Evolutionary conservation across 2,888 invertebrate genomes (phyloP).

Genomic region (Eulithis prunata): DNA sequence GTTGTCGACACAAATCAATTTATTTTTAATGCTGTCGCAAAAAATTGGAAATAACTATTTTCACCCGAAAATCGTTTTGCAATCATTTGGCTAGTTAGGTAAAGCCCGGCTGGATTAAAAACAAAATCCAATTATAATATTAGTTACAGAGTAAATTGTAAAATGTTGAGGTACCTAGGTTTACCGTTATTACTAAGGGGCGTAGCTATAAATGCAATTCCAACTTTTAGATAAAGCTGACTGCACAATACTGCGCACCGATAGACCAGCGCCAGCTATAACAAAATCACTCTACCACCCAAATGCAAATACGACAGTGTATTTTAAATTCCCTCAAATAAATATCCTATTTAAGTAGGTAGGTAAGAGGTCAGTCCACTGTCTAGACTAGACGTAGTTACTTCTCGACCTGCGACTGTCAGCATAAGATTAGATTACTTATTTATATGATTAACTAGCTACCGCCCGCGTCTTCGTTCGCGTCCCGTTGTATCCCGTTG

Average conservation of each 20-base stretch:
- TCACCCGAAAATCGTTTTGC: too few relatives aligned
- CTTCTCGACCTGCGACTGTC: slow-evolving; percentile 4
- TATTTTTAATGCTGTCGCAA: background rate
- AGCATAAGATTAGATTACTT: slow-evolving; percentile 3
- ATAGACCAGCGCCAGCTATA: too few relatives aligned
- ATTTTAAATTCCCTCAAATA: background rate
- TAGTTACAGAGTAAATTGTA: too few relatives aligned
- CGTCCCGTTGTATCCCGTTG: too few relatives aligned
- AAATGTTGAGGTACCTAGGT: too few relatives aligned
- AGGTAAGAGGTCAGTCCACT: slow-evolving; percentile 15
- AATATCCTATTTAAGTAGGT: slow-evolving; percentile 4
- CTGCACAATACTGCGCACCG: too few relatives aligned
- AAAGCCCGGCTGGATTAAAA: too few relatives aligned
- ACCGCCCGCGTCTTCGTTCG: too few relatives aligned
- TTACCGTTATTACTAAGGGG: too few relatives aligned
- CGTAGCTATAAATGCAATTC: too few relatives aligned
- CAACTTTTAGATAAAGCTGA: too few relatives aligned
- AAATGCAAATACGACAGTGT: slow-evolving; percentile 4
- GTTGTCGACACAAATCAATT: slow-evolving; percentile 9
- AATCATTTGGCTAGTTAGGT: background rate
- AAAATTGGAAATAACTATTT: background rate
- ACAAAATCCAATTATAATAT: too few relatives aligned
- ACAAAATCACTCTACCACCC: background rate
- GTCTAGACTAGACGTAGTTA: slow-evolving; percentile 24
- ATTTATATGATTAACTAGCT: background rate